Evolutionary conservation across 2,113 vertebrate genomes (phyloP).

Genomic region (Elaphurus davidianus): DNA sequence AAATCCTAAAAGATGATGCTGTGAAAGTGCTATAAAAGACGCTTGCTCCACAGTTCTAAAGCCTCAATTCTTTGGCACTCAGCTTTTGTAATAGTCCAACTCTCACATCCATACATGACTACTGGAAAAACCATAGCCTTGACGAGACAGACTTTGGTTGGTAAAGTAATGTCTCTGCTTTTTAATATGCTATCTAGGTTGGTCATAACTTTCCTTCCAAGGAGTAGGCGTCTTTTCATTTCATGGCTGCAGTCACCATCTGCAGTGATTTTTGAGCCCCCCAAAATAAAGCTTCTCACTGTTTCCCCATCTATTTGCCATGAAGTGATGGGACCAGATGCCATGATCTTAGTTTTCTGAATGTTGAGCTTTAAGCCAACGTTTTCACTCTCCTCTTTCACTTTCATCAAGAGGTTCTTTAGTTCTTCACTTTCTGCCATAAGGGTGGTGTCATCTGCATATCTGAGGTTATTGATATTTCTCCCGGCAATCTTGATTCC

Average conservation of each 20-base stretch:
- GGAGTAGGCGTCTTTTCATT: background rate
- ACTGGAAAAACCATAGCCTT: background rate
- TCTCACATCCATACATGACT: background rate
- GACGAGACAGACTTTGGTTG: background rate
- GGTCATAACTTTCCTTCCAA: background rate
- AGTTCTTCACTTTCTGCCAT: background rate
- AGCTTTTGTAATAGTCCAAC: background rate
- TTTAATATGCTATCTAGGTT: background rate
- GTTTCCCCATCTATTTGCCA: background rate
- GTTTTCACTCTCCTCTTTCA: background rate
- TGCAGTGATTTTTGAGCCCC: background rate
- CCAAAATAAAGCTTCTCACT: background rate
- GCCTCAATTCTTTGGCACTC: background rate
- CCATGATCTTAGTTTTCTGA: background rate
- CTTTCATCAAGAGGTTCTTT: background rate
- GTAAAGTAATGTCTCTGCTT: background rate
- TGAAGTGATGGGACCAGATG: background rate
- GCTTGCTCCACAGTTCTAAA: background rate
- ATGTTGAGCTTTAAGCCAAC: background rate
- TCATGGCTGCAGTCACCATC: background rate
- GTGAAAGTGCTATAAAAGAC: background rate
- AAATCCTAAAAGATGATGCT: background rate
- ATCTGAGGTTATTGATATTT: background rate
- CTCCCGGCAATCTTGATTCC: background rate
- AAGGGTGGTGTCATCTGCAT: background rate